phyloP scores from a whole-genome alignment of 2,797 vertebrate species.

The Gymnoscopelus braueri region DNA sequence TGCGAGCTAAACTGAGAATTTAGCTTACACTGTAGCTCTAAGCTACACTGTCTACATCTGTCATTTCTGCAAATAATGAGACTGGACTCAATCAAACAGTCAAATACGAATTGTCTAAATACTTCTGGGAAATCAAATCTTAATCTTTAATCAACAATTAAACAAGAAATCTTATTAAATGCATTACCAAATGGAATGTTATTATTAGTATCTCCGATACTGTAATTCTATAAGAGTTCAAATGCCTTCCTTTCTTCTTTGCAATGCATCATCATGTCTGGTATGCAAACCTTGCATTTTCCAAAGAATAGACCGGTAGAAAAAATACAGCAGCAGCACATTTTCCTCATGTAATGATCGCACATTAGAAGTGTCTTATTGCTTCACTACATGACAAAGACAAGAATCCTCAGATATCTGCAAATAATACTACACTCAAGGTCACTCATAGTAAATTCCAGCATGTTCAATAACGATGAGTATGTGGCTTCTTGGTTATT shows the following conservation, averaged over 20 bases:
- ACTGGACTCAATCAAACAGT: too few species aligned
- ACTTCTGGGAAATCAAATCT: too few species aligned
- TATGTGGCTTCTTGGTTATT: not conserved
- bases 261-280: constrained; percentile 10
- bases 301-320: constrained; percentile 1
- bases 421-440: not conserved
- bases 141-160: too few species aligned
- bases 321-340: constrained; percentile 3
- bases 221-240: constrained; percentile 5
- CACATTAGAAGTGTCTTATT: constrained; percentile 15
- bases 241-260: constrained; percentile 5
- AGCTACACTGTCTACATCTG: too few species aligned
- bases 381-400: not conserved
- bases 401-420: not conserved
- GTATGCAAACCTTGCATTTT: constrained; percentile 21
- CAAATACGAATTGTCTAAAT: too few species aligned
- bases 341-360: not conserved
- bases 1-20: too few species aligned
- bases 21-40: too few species aligned
- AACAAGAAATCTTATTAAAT: too few species aligned
- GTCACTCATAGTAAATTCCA: not conserved
- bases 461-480: not conserved
- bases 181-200: not conserved
- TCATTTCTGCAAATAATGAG: too few species aligned
- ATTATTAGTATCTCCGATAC: not conserved